Base-by-base conservation (phyloP, 2,888 invertebrate species). In the Penaeus monodon region DNA sequence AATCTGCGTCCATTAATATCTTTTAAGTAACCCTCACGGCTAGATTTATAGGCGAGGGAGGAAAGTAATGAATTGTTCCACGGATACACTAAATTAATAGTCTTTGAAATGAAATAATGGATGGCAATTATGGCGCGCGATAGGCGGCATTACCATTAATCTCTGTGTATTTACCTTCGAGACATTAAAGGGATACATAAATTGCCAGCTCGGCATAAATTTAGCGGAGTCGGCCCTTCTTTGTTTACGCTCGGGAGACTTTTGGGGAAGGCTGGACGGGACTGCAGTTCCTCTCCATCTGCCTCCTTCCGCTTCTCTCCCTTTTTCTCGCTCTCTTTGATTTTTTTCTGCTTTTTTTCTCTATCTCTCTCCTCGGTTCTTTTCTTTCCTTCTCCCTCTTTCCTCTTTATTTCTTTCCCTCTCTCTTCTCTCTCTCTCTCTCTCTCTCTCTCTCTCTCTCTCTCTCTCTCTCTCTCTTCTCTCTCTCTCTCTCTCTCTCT, bases 171-270 rank as follows among this genome's bases (percentile, higher is more conserved):
- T 77, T 77, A 77, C 77, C 57, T 77, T 77, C 77, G 49, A 77
- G 77, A 77, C 77, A 49, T 77, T 77, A 77, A 77, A 49, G 77
- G 77, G 38, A n/a, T 49, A 49, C 77, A 77, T 77, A 77, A 77
- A 27, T 77, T 77, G 57, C 77, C 77, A 33, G 38, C 38, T 73
- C 27, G 20, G 22, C 29, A n/a, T 49, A 49, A 49, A 49, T 49
- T 49, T 49, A 49, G 49, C 49, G 10, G 49, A 49, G 49, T 10
- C 49, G 49, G 49, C 49, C 49, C 49, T 49, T 49, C 49, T 49
- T 49, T 49, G 49, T 49, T 49, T 49, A 49, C 49, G 49, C 49
- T 49, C 49, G 12, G 49, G 49, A 49, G 49, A 49, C 12, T 49
- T 49, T 49, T 49, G 49, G 49, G 49, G 14, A 49, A 49, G 12